These are phyloP conservation scores for Drosophila pallidifrons DNA, from an alignment of 1,140 invertebrate species.

Conservation along the genomic window DNA sequence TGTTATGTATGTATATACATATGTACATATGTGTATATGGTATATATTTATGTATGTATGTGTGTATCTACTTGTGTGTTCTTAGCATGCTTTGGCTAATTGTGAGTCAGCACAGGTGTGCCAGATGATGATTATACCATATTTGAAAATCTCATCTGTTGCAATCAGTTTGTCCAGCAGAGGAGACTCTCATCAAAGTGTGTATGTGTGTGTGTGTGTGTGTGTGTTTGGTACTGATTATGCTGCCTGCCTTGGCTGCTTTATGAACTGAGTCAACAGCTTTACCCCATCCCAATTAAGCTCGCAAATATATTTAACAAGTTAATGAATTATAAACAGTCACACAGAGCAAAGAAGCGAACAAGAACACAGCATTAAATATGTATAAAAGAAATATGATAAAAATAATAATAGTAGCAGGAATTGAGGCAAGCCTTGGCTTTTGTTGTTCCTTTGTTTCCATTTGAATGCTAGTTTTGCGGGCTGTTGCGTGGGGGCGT, in stretches of 20 bases:
- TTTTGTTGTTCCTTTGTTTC: neutral
- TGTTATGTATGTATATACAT: neutral
- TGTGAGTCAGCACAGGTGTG: conserved; percentile 18
- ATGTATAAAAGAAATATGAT: conserved; percentile 14
- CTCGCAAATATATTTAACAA: conserved; percentile 75
- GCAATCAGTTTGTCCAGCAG: conserved; percentile 8
- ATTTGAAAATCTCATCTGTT: conserved; percentile 17
- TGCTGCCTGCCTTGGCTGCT: conserved; percentile 26
- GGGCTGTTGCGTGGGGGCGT: conserved; percentile 8
- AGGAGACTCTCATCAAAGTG: too few relatives aligned
- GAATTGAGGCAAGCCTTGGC: neutral
- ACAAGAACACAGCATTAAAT: neutral
- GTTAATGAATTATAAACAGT: conserved; percentile 77
- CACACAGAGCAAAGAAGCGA: conserved; percentile 20
- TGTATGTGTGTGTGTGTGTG: too few relatives aligned
- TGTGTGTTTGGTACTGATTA: neutral
- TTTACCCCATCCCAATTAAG: conserved; percentile 72
- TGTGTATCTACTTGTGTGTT: too few relatives aligned
- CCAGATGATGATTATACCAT: conserved; percentile 5
- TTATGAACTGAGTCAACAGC: conserved; percentile 68
- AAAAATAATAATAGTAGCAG: conserved; percentile 12
- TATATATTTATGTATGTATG: too few relatives aligned
- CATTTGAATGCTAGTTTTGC: neutral
- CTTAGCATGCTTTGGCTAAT: conserved; percentile 12
- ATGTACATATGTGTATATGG: too few relatives aligned